Conservation (phyloP, 30 jellyfish, hydroid and myxozoan genomes). For the Chrysaora quinquecirrha region DNA sequence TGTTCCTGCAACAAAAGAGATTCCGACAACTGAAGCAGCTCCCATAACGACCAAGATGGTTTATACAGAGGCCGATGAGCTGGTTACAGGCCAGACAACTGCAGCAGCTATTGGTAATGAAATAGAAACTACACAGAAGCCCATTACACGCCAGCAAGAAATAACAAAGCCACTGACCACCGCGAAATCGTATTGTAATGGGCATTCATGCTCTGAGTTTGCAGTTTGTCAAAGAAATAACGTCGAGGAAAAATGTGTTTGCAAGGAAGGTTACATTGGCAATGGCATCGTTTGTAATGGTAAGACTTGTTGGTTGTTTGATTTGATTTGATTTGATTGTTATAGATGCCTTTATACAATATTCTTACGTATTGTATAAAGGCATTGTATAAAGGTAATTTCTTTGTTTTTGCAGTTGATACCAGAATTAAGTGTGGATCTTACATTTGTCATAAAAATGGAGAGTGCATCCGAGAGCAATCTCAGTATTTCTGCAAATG, state of each 20-base stretch:
- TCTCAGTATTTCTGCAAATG: constrained; percentile 63
- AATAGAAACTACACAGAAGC: background rate
- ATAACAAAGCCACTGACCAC: constrained; percentile 1
- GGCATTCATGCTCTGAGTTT: constrained; percentile 22
- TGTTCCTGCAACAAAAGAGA: no score
- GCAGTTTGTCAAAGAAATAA: constrained; percentile 15
- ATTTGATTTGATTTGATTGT: no score
- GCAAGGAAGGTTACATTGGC: constrained; percentile 53
- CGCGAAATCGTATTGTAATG: background rate
- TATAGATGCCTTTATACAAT: no score
- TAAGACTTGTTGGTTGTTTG: constrained; percentile 18
- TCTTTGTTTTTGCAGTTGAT: constrained; percentile 45
- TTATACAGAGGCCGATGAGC: no score
- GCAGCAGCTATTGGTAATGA: background rate
- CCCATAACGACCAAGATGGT: no score
- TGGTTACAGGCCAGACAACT: background rate
- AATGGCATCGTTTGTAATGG: constrained; percentile 38
- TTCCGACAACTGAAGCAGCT: no score
- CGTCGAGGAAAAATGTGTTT: constrained; percentile 29
- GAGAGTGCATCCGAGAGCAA: constrained; percentile 56
- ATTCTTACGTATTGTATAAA: no score
- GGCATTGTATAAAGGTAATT: no score
- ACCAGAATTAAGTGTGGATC: constrained; percentile 62
- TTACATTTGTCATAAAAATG: constrained; percentile 46
- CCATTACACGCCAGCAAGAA: background rate